Evolutionary conservation across 2,797 vertebrate genomes (phyloP), one percentile per base, ranked within the genome.

Genomic region (Podargus strigoides): DNA sequence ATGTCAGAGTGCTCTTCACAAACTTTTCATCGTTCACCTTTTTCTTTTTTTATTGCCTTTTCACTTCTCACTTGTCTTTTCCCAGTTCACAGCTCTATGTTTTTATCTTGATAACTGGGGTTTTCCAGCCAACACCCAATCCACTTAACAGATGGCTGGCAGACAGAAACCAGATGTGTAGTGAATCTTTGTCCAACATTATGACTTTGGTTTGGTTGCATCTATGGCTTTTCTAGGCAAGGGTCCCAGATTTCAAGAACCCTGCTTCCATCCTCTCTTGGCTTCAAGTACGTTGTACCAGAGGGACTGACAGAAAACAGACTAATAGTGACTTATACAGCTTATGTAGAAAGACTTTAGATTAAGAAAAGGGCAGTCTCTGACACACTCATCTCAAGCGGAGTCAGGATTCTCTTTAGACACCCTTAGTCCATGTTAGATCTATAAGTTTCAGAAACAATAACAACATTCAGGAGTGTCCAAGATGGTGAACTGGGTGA

Each of bases 161-260:
- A 93, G 91, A 89, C 91, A 94, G 92, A 93, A 97, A 93, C 82
- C 94, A 96, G 92, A 95, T 93, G 94, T 96, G 94, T 62, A 76
- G 85, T 73, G 66, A 94, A 79, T 86, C 66, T 34, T 93, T 63
- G 34, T 88, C 91, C 89, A 94, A 39, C 47, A 59, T 78, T 83
- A 78, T 72, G 46, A 90, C 79, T 96, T 91, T 93, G 92, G 79
- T 79, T 95, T 42, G 15, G 85, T 63, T 81, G 66, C 23, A 60
- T 92, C 50, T 47, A 32, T 84, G 82, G 55, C 15, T 95, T 96
- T 94, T 87, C 92, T 87, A 94, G 94, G 93, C 95, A 92, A 85
- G 44, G 59, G 42, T 89, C 92, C 92, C 92, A 97, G 89, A 93
- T 93, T 94, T 84, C 87, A 84, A 91, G 89, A 94, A 75, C 55